A percentile compares a stretch with the other conserved stretches of the same genome.
These are phyloP conservation scores for Philonicus albiceps DNA, from an alignment of 2,888 invertebrate species.

Conservation along the genomic window DNA sequence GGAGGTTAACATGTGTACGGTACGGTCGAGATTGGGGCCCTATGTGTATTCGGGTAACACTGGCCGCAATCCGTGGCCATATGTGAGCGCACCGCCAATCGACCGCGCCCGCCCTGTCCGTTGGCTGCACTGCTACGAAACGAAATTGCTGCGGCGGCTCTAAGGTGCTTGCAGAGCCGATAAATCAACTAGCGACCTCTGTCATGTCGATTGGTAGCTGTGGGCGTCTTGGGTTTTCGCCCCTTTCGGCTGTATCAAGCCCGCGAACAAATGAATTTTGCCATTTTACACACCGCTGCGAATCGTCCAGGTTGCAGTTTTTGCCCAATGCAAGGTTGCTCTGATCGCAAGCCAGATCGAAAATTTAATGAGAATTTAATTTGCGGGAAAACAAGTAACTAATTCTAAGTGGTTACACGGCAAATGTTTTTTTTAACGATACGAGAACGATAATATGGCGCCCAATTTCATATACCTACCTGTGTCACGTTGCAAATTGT, in stretches of 20 bases:
- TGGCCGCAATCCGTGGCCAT: not conserved
- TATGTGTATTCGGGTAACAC: not conserved
- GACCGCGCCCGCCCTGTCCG: not conserved
- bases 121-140: not conserved
- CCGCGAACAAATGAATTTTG: constrained; percentile 28
- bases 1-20: constrained; percentile 31
- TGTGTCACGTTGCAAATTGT: not conserved
- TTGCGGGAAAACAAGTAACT: not conserved
- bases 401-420: not conserved
- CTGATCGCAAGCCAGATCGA: not conserved
- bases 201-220: constrained; percentile 41
- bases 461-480: not conserved
- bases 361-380: not conserved
- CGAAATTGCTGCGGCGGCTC: not conserved
- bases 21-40: constrained; percentile 4
- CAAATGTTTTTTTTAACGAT: not conserved
- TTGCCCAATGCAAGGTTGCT: not conserved
- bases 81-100: not conserved
- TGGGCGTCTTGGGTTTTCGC: constrained; percentile 38
- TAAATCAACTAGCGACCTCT: constrained; percentile 40
- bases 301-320: not conserved
- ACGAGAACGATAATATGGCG: not conserved
- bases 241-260: constrained; percentile 25
- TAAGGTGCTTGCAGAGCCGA: not conserved
- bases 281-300: not conserved